Base-by-base conservation (phyloP, 2,797 vertebrate genomes). In the Notolabrus celidotus region DNA sequence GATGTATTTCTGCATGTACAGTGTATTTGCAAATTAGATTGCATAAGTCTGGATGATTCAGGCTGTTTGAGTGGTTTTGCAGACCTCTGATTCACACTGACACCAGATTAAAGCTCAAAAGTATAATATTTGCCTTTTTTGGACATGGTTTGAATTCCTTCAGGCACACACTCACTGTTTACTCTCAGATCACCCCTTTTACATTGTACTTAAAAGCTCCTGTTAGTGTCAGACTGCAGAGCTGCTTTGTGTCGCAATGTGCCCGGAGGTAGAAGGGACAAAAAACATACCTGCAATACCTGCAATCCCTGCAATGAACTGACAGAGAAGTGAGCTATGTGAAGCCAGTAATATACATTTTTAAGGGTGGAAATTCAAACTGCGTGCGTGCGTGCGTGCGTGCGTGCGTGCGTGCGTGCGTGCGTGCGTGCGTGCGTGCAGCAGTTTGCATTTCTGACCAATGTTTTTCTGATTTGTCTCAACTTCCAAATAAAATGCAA, bases 91-190 rank as follows among this genome's bases (percentile, higher is more conserved):
- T 12, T 49, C 20, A 11, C 33, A 25, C 20, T 55, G 33, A 56
- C 43, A 20, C 15, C 51, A 42, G 55, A 68, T 41, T 68, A 12
- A 59, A 61, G 69, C 27, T 33, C 29, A n/a, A n/a, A n/a, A n/a
- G n/a, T n/a, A n/a, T n/a, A n/a, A n/a, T n/a, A n/a, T n/a, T n/a
- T n/a, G n/a, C n/a, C n/a, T n/a, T n/a, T n/a, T n/a, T 46, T 51
- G 8, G 47, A 14, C 19, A 60, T n/a, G 33, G 27, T 58, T 36
- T 71, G 25, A 56, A 71, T 69, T 67, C 46, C 50, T 66, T 3
- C 7, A 34, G 49, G 55, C 10, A 34, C 3, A 41, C 33, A 33
- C 17, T 51, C 43, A 49, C 31, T 34, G 20, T 22, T 38, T 34
- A 33, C 39, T 67, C 22, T 20, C 47, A 49, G 39, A 51, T 19